Evolutionary conservation across 2,888 invertebrate genomes (phyloP).

Genomic region (Meteorus cinctellus): DNA sequence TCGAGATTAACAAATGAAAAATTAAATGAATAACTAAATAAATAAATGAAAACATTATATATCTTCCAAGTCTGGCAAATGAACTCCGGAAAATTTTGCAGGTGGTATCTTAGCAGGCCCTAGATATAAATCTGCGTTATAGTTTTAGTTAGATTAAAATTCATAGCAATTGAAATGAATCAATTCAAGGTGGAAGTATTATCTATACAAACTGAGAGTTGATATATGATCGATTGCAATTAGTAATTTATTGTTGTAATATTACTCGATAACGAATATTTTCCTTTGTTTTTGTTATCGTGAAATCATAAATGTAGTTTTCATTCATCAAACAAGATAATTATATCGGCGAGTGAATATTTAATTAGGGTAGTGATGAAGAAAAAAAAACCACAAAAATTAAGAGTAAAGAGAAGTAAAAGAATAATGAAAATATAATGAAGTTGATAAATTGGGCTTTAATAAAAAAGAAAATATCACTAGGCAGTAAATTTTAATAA

Average conservation of each 20-base stretch:
- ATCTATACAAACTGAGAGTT: background rate
- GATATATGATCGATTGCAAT: background rate
- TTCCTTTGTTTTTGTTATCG: background rate
- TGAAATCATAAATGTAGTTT: conserved; percentile 50
- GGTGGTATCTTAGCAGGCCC: conserved; percentile 48
- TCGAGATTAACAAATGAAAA: conserved; percentile 40
- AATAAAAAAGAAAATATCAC: conserved; percentile 2
- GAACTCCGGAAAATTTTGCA: conserved; percentile 52
- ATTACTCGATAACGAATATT: background rate
- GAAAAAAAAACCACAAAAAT: background rate
- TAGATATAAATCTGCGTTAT: conserved; percentile 47
- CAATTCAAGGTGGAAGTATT: conserved; percentile 42
- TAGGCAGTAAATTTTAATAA: conserved; percentile 13
- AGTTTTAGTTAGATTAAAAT: conserved; percentile 47
- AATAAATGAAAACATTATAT: conserved; percentile 33
- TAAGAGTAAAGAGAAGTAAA: background rate
- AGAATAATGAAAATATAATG: background rate
- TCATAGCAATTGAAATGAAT: conserved; percentile 41
- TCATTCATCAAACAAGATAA: conserved; percentile 50
- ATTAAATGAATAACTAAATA: conserved; percentile 18
- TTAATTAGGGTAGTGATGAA: background rate
- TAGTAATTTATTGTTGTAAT: background rate
- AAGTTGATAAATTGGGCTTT: conserved; percentile 15
- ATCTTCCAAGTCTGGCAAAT: conserved; percentile 44
- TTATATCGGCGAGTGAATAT: conserved; percentile 18